phyloP scores from a whole-genome alignment of 2,888 invertebrate genomes.

The Hydrotaea cyrtoneurina region DNA sequence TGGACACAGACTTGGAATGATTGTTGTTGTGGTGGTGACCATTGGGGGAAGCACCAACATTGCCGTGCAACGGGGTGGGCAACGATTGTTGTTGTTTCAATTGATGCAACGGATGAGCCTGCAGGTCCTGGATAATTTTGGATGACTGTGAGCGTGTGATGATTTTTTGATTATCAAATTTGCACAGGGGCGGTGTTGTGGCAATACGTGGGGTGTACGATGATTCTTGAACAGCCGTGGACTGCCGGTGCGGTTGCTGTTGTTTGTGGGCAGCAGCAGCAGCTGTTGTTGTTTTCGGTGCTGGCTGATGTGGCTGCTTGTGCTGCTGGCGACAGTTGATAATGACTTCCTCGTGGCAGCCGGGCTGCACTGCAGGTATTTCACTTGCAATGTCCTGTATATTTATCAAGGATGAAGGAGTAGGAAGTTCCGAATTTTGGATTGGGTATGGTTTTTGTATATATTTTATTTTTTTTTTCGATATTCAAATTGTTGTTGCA shows the following conservation, averaged over 20 bases:
- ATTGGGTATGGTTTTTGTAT: constrained; percentile 21
- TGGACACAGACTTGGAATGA: constrained; percentile 79
- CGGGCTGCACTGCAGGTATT: constrained; percentile 70
- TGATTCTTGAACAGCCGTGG: constrained; percentile 48
- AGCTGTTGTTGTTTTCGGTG: constrained; percentile 50
- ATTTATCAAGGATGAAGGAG: constrained; percentile 31
- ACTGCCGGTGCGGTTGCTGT: constrained; percentile 50
- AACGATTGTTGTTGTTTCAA: constrained; percentile 77
- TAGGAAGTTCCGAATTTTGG: constrained; percentile 35
- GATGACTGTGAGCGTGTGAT: constrained; percentile 78
- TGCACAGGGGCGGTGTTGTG: constrained; percentile 40
- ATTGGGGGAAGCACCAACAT: constrained; percentile 67
- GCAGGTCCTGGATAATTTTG: constrained; percentile 73
- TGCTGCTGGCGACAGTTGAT: constrained; percentile 72
- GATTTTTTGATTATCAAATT: constrained; percentile 72
- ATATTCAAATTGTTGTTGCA: neutral
- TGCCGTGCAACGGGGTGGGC: constrained; percentile 74
- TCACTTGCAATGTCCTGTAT: constrained; percentile 77
- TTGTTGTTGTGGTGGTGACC: constrained; percentile 52
- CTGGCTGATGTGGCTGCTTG: constrained; percentile 46
- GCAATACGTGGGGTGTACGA: constrained; percentile 4
- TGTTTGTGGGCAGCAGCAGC: constrained; percentile 34
- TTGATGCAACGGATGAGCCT: constrained; percentile 74
- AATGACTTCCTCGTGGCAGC: constrained; percentile 74
- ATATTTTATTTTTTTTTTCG: neutral